Evolutionary conservation across 1,140 invertebrate genomes (phyloP).

Genomic region (Coptotermes formosanus): DNA sequence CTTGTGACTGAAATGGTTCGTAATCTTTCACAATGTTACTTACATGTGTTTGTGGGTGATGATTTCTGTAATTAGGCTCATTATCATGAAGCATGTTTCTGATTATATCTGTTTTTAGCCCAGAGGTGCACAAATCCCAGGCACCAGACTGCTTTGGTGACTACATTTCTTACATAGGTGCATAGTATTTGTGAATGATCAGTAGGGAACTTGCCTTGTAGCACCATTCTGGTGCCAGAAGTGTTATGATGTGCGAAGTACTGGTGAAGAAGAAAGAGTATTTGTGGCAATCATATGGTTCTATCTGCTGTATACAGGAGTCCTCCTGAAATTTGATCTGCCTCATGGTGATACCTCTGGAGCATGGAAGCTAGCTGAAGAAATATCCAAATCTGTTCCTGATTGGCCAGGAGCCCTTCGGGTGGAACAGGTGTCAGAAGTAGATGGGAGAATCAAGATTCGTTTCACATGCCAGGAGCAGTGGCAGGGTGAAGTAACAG

Average conservation of each 20-base stretch:
- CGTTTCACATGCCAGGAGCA: conserved; percentile 13
- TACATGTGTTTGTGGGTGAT: not conserved
- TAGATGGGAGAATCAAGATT: not conserved
- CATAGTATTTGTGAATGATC: no score
- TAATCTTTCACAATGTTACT: not conserved
- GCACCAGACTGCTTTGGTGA: no score
- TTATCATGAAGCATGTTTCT: no score
- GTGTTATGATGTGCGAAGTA: not conserved
- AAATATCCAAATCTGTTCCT: conserved; percentile 28
- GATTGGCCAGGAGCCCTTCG: conserved; percentile 36
- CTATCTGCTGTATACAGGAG: not conserved
- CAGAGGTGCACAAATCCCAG: no score
- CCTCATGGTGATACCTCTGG: not conserved
- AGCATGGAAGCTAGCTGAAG: conserved; percentile 35
- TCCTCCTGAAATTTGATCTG: conserved; percentile 19
- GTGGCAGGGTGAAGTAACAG: conserved; percentile 32
- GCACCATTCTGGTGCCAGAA: not conserved
- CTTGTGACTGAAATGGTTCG: not conserved
- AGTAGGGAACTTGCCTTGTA: no score
- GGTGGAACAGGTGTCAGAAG: conserved; percentile 34
- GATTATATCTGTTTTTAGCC: no score
- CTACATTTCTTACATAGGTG: no score
- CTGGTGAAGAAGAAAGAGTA: not conserved
- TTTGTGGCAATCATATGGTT: no score
- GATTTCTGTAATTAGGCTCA: not conserved